Conservation (phyloP, 1,140 invertebrate species). For the Ptiloglossa arizonensis region DNA sequence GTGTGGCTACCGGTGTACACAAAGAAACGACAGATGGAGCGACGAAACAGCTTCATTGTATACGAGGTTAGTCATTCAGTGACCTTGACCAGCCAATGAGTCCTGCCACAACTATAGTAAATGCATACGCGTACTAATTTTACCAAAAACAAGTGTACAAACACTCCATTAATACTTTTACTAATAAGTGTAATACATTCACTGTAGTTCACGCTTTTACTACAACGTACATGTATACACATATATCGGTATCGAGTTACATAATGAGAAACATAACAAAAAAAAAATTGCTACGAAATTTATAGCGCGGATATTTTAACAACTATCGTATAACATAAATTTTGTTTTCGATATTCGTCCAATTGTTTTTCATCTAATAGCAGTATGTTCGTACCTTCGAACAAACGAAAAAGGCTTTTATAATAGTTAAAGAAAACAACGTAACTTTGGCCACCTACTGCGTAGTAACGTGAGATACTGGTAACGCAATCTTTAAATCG, state of each 20-base stretch:
- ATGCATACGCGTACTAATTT: too few species aligned
- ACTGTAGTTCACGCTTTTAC: too few species aligned
- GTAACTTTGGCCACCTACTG: neutral
- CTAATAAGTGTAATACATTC: too few species aligned
- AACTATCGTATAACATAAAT: conserved; percentile 16
- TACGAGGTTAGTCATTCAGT: too few species aligned
- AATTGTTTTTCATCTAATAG: conserved; percentile 31
- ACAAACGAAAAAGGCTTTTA: conserved; percentile 13
- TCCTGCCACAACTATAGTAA: too few species aligned
- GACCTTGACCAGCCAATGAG: too few species aligned
- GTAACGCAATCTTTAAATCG: neutral
- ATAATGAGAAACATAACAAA: conserved; percentile 22
- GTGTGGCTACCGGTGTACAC: too few species aligned
- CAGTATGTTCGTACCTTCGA: conserved; percentile 15
- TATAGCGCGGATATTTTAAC: neutral
- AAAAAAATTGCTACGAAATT: neutral
- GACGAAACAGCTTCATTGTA: too few species aligned
- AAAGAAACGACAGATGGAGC: too few species aligned
- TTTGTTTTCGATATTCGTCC: neutral
- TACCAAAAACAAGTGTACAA: too few species aligned
- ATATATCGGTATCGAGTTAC: neutral
- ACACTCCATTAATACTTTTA: too few species aligned
- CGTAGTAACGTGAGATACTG: neutral
- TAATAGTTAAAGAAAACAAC: neutral
- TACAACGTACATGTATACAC: neutral